Evolutionary conservation across 1,140 invertebrate genomes (phyloP), one percentile per base, ranked within the genome.

Genomic region (Drosophila tsacasi): DNA sequence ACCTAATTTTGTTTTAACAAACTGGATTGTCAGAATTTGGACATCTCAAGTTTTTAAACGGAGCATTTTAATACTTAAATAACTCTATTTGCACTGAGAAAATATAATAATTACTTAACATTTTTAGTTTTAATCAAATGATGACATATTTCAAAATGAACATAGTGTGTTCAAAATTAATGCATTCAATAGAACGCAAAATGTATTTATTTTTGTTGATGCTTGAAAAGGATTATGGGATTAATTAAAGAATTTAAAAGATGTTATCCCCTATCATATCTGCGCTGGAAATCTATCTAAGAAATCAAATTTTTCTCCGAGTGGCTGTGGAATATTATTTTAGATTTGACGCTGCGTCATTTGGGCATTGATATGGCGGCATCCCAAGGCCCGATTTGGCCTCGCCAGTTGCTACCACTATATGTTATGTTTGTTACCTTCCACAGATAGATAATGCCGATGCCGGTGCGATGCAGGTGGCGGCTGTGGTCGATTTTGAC

Each of bases 291-390:
- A 60, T 60, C 19, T 30, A 15, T 30, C 2, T 2, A 40, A 32
- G 12, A 49, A 21, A 25, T 64, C 5, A 6, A 6, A 30, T 67
- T 71, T 54, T 39, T 55, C 12, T 6, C 49, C 17, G 49, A 55
- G 67, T 71, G 19, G 15, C 23, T 40, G 23, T 25, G 23, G 25
- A 65, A 30, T 15, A 30, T 39, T 60, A 81, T 72, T 85, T 82
- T 57, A 59, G 67, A 72, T 86, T 87, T 87, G 84, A 87, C 72
- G 83, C 83, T 87, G 84, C 83, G 84, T 87, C 84, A 89, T 89
- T 81, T 75, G 59, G 74, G 63, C 73, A 83, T 89, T 89, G 83
- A 87, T 89, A 87, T 87, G 83, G 80, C 73, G 68, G 80, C 80
- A 57, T 50, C 76, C 67, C 65, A 55, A 25, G 66, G 50, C 68